Percentiles rank a stretch among this genome's conserved stretches.
Evolutionary conservation across 2,888 invertebrate genomes (phyloP).

Genomic region (Brachypalpus laphriformis): DNA sequence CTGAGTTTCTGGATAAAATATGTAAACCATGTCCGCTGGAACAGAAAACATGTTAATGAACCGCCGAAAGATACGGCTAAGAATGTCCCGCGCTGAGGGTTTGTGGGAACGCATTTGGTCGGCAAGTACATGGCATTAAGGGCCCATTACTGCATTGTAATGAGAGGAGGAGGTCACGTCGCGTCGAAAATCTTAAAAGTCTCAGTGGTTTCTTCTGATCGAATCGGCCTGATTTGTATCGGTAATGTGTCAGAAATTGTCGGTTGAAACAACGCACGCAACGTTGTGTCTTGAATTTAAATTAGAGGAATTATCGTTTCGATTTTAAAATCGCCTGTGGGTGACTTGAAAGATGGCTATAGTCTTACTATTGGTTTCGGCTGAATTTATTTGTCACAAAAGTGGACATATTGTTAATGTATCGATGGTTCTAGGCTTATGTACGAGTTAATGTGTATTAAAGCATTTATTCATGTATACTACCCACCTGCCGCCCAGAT

Average conservation of each 20-base stretch:
- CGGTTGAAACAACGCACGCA: constrained; percentile 57
- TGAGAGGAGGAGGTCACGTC: constrained; percentile 69
- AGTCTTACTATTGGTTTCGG: constrained; percentile 10
- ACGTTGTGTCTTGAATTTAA: constrained; percentile 50
- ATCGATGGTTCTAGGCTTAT: not conserved
- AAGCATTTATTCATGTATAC: too few relatives aligned
- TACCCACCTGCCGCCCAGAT: too few relatives aligned
- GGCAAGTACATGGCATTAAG: constrained; percentile 70
- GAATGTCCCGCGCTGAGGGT: constrained; percentile 57
- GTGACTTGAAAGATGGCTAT: constrained; percentile 20
- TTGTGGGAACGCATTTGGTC: constrained; percentile 71
- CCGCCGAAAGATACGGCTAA: constrained; percentile 54
- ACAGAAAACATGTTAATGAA: constrained; percentile 74
- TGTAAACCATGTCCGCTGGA: constrained; percentile 68
- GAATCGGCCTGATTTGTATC: constrained; percentile 66
- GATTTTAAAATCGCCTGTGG: constrained; percentile 18
- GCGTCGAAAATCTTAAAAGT: constrained; percentile 51
- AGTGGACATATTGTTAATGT: constrained; percentile 20
- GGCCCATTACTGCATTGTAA: constrained; percentile 63
- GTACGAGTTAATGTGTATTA: too few relatives aligned
- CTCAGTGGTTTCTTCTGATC: constrained; percentile 38
- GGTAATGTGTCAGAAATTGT: constrained; percentile 74
- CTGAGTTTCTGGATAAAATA: constrained; percentile 61
- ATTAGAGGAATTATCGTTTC: constrained; percentile 12
- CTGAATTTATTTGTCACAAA: constrained; percentile 50